A percentile compares a stretch with the other conserved stretches of the same genome.
Conservation (phyloP, 2,888 invertebrate species). For the Phasia obesa region DNA sequence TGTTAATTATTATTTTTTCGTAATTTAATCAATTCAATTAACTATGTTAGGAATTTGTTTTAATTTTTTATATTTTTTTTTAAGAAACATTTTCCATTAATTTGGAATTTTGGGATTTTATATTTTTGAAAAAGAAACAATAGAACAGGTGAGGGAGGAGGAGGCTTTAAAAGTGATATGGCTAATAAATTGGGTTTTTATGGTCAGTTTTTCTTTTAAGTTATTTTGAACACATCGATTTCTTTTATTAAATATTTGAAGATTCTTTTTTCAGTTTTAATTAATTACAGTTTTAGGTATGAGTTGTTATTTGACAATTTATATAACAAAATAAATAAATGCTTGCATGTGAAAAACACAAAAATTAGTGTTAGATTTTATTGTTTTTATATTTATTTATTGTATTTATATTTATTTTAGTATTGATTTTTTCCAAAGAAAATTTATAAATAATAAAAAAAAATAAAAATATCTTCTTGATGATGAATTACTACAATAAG, state of each 20-base stretch:
- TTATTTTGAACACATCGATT: slow-evolving; percentile 62
- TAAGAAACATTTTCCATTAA: slow-evolving; percentile 50
- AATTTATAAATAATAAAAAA: too few relatives aligned
- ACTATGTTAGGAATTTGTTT: slow-evolving; percentile 67
- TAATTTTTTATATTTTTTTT: slow-evolving; percentile 29
- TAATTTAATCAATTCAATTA: slow-evolving; percentile 67
- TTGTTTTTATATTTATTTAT: too few relatives aligned
- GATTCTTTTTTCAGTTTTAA: slow-evolving; percentile 12
- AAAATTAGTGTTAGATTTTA: too few relatives aligned
- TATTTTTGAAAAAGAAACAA: slow-evolving; percentile 12
- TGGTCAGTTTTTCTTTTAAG: slow-evolving; percentile 11
- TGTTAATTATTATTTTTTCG: too few relatives aligned
- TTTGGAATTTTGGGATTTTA: not conserved
- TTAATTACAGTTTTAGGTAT: not conserved
- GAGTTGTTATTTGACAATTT: too few relatives aligned
- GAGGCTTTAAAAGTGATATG: slow-evolving; percentile 56
- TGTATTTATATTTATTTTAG: too few relatives aligned
- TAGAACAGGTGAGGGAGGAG: slow-evolving; percentile 48
- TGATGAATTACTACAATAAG: too few relatives aligned
- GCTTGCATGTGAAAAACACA: too few relatives aligned
- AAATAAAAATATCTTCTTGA: too few relatives aligned
- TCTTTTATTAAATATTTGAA: not conserved
- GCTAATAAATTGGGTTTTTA: slow-evolving; percentile 47
- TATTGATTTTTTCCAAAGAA: too few relatives aligned
- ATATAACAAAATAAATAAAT: too few relatives aligned